Base-by-base conservation (phyloP, 2,797 vertebrate species). In the Sardinella longiceps region DNA sequence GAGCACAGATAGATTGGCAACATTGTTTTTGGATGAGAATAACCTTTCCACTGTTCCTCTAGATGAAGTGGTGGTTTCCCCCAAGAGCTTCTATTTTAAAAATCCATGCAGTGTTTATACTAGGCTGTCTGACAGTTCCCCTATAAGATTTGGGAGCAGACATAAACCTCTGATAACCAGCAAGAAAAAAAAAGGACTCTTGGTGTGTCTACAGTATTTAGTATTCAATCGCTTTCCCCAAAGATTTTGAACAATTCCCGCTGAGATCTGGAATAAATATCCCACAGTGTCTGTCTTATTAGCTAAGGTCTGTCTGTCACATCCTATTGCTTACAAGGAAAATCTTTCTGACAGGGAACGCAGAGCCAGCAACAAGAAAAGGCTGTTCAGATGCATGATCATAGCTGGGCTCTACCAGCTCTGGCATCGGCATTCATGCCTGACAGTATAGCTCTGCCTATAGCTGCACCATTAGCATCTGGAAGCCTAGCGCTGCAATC, bases 401-500 rank as follows among this genome's bases (percentile, higher is more conserved):
- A 12, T 9, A 28, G 25, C 60, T 14, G 10, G 9, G 60, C 60
- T 74, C 66, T 15, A 37, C 28, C 14, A 30, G 63, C 66, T 25
- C 20, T 81, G 43, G 46, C 70, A 53, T 53, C 18, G 51, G 51
- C 51, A 23, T 23, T 53, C 1, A 14, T 50, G 51, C 20, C 51
- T 23, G 30, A 45, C 84, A 89, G 28, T 83, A n/a, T n/a, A 12
- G 81, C 77, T 81, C 82, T 84, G 84, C 85, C 84, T 80, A 83
- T 82, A 88, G 92, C 91, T 88, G 85, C n/a, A 86, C 91, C 91
- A 94, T 94, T 94, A 93, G 91, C 94, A 95, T 93, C 93, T 93
- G 90, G 92, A 90, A 93, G 89, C 87, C 92, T 92, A 91, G 90
- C 90, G 92, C n/a, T 92, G 93, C 92, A 94, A 95, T 95, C 93